phyloP scores from a whole-genome alignment of 2,888 invertebrate genomes.

The Eremobia ochroleuca region DNA sequence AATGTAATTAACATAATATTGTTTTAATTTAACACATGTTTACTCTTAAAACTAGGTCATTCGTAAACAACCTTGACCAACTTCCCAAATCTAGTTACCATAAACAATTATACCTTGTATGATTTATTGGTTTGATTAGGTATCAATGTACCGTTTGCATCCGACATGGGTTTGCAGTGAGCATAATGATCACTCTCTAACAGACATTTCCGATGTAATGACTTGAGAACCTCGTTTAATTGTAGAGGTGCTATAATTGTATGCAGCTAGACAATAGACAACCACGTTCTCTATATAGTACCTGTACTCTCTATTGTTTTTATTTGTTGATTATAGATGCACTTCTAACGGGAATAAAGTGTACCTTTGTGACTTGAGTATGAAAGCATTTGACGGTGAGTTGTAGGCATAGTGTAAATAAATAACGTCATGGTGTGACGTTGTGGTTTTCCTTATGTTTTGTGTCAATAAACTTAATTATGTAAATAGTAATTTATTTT shows the following conservation, averaged over 20 bases:
- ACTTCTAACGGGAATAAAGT: slow-evolving; percentile 24
- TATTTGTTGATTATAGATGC: slow-evolving; percentile 29
- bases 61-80: slow-evolving; percentile 46
- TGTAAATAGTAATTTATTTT: background rate
- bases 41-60: slow-evolving; percentile 22
- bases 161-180: slow-evolving; percentile 19
- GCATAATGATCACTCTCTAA: slow-evolving; percentile 50
- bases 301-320: slow-evolving; percentile 74
- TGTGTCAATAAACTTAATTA: background rate
- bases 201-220: slow-evolving; percentile 54
- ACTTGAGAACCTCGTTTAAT: slow-evolving; percentile 65
- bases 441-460: slow-evolving; percentile 27
- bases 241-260: slow-evolving; percentile 53
- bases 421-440: background rate
- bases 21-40: slow-evolving; percentile 23
- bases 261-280: slow-evolving; percentile 67
- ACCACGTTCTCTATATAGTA: slow-evolving; percentile 71
- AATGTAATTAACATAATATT: slow-evolving; percentile 32
- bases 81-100: slow-evolving; percentile 2
- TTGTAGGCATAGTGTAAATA: background rate
- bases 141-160: slow-evolving; percentile 46
- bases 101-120: slow-evolving; percentile 11
- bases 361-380: slow-evolving; percentile 1
- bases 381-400: slow-evolving; percentile 5
- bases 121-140: slow-evolving; percentile 34